Percentiles rank a stretch among this genome's conserved stretches.
phyloP scores from a whole-genome alignment of 1,140 invertebrate genomes.

The Zaprionus kolodkinae region DNA sequence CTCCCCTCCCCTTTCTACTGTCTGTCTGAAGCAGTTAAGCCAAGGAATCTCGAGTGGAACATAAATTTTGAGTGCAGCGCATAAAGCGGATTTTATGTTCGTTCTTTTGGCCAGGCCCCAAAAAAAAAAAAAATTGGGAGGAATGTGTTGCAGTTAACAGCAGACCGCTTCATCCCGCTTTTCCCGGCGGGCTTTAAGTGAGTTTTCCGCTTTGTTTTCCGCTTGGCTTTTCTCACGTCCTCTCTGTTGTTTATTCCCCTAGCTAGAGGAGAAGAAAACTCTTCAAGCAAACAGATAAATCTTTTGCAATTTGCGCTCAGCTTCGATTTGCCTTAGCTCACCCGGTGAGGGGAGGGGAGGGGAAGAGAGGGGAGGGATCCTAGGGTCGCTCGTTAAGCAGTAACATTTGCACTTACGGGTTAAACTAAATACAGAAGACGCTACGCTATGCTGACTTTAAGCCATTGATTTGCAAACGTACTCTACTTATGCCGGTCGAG shows the following conservation, averaged over 20 bases:
- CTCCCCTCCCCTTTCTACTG: not conserved
- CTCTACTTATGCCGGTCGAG: constrained; percentile 34
- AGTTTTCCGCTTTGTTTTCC: constrained; percentile 22
- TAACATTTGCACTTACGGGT: constrained; percentile 55
- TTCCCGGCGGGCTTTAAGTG: not conserved
- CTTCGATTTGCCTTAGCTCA: constrained; percentile 29
- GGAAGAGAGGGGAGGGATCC: not conserved
- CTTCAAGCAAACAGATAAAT: constrained; percentile 72
- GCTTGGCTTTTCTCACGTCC: constrained; percentile 11
- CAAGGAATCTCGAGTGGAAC: constrained; percentile 77
- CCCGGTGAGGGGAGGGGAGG: not conserved
- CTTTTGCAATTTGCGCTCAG: constrained; percentile 67
- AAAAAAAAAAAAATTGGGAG: not conserved
- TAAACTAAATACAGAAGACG: constrained; percentile 70
- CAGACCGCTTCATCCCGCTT: not conserved
- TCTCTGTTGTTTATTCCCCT: constrained; percentile 19
- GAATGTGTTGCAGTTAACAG: constrained; percentile 78
- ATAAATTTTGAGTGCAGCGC: constrained; percentile 82
- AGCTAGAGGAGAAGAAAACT: constrained; percentile 12
- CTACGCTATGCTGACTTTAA: constrained; percentile 58
- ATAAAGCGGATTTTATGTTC: constrained; percentile 76
- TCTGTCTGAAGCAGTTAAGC: constrained; percentile 60
- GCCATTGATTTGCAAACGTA: constrained; percentile 70
- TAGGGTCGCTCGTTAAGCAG: constrained; percentile 61
- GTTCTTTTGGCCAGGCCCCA: constrained; percentile 51